Conservation (phyloP, 2,797 vertebrate genomes). For the Molossus molossus region DNA sequence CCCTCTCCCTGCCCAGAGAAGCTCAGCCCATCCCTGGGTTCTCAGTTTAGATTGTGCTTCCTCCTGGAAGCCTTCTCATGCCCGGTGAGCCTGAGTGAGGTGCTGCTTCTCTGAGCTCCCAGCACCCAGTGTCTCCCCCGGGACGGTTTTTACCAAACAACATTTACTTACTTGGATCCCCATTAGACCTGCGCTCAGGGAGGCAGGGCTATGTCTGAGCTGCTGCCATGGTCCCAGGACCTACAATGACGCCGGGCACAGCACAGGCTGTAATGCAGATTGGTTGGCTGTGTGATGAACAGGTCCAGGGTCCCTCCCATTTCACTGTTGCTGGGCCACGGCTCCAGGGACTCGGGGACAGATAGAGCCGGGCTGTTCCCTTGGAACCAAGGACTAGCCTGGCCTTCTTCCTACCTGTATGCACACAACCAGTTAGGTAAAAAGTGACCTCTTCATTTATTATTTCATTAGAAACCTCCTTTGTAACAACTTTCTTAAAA, state of each 20-base stretch:
- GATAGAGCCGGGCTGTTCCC: neutral
- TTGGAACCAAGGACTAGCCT: neutral
- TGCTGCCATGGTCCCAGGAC: neutral
- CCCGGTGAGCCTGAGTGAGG: neutral
- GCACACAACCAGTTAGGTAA: neutral
- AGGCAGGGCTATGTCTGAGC: neutral
- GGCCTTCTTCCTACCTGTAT: neutral
- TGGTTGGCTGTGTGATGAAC: neutral
- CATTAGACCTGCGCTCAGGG: neutral
- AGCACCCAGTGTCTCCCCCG: accelerated
- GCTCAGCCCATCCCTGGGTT: neutral
- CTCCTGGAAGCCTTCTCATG: neutral
- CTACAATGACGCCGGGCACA: neutral
- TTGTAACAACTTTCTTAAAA: neutral
- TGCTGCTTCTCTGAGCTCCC: neutral
- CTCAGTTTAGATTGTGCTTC: neutral
- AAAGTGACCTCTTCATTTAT: conserved; percentile 1
- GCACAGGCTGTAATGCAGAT: neutral
- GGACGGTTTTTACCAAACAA: neutral
- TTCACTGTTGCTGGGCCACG: neutral
- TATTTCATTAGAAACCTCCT: neutral
- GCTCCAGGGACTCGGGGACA: accelerated
- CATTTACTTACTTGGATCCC: neutral
- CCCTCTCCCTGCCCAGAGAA: neutral
- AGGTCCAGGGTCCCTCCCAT: neutral